A percentile compares a stretch with the other conserved stretches of the same genome.
Evolutionary conservation across 1,140 invertebrate genomes (phyloP).

Genomic region (Pseudomyrmex cubaensis): DNA sequence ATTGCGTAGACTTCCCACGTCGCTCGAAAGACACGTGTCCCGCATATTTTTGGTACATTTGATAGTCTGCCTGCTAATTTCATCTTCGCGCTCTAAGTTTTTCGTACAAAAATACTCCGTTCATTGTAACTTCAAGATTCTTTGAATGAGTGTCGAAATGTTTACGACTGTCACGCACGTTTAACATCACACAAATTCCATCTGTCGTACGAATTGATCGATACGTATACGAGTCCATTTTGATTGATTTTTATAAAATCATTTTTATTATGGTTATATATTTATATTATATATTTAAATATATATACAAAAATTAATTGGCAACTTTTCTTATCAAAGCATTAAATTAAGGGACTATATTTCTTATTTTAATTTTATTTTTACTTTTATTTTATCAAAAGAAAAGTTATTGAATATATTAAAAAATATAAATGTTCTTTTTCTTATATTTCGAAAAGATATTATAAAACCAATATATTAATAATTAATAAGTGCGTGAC

Average conservation of each 20-base stretch:
- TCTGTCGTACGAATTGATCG: constrained; percentile 47
- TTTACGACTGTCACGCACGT: constrained; percentile 46
- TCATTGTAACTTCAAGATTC: constrained; percentile 47
- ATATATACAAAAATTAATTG: neutral
- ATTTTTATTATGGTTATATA: neutral
- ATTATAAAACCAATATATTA: neutral
- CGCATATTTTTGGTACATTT: constrained; percentile 28
- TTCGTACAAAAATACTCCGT: constrained; percentile 7
- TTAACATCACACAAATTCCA: constrained; percentile 9
- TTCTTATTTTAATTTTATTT: too few species aligned
- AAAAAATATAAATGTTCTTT: constrained; percentile 2
- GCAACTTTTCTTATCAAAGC: too few species aligned
- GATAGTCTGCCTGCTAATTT: constrained; percentile 12
- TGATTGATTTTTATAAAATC: neutral
- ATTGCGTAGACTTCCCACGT: neutral
- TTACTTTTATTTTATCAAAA: too few species aligned
- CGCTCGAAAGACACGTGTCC: neutral
- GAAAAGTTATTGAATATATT: too few species aligned
- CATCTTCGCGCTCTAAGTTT: neutral
- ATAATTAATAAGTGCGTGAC: neutral
- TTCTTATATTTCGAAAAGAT: neutral
- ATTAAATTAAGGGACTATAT: too few species aligned
- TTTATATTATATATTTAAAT: neutral
- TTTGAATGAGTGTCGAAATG: constrained; percentile 18
- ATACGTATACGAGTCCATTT: neutral